Evolutionary conservation across 2,888 invertebrate species (phyloP).

Genomic region (Tachina lurida): DNA sequence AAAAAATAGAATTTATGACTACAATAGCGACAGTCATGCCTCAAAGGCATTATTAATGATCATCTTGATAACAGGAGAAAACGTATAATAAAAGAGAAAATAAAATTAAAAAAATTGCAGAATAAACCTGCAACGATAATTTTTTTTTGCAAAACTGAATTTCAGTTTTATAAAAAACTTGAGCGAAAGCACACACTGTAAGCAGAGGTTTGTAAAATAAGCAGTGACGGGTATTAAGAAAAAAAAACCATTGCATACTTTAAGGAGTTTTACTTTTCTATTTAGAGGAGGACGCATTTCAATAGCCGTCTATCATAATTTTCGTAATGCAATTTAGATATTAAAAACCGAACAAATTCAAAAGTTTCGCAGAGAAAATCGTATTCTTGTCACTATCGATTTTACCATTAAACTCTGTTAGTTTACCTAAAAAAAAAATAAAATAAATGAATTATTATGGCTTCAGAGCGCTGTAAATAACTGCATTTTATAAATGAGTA

Average conservation of each 20-base stretch:
- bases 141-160: not conserved
- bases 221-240: not conserved
- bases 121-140: conserved; percentile 14
- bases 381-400: conserved; percentile 56
- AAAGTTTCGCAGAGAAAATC: conserved; percentile 10
- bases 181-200: conserved; percentile 34
- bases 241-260: conserved; percentile 36
- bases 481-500: not conserved
- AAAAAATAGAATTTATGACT: conserved; percentile 61
- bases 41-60: conserved; percentile 69
- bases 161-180: conserved; percentile 59
- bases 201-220: conserved; percentile 26
- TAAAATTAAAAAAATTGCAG: not conserved
- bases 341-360: not conserved
- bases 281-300: not conserved
- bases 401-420: conserved; percentile 42
- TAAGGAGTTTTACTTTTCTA: conserved; percentile 8
- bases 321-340: conserved; percentile 40
- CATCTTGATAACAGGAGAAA: conserved; percentile 64
- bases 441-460: not conserved
- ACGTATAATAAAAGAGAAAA: conserved; percentile 15
- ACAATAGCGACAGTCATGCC: conserved; percentile 71
- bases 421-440: not conserved
- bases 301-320: conserved; percentile 26
- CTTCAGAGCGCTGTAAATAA: not conserved